Base-by-base conservation (phyloP, 2,888 invertebrate genomes). In the Neoascia interrupta region DNA sequence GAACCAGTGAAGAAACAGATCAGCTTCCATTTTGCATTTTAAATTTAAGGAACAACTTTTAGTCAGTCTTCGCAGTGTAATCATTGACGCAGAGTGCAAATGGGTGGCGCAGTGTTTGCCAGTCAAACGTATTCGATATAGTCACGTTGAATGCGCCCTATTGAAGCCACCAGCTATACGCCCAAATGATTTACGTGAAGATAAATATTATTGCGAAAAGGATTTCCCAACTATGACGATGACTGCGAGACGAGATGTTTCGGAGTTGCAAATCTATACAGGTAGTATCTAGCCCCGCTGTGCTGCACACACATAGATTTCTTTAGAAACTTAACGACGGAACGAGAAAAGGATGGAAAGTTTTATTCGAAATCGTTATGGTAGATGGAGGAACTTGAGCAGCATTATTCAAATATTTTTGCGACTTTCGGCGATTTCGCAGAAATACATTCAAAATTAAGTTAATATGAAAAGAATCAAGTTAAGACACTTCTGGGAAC, bases 131-230 rank as follows among this genome's bases (percentile, higher is more conserved):
- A n/a, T n/a, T n/a, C n/a, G n/a, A n/a, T n/a, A n/a, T n/a, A 54
- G 26, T 70, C 39, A 31, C 23, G 47, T 47, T 13, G 53, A 45
- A 45, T 21, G 19, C 11, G 36, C n/a, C n/a, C n/a, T n/a, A n/a
- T n/a, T n/a, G n/a, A n/a, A n/a, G n/a, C n/a, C n/a, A n/a, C n/a
- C 41, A 34, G 31, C 23, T 23, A 8, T 5, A 64, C 39, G 54
- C 43, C 39, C 15, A 36, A 56, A 54, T 70, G 43, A 53, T 54
- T 61, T 53, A 31, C 53, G 31, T 47, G 51, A 19, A 68, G 41
- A 60, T 69, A 60, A 70, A 61, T 70, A 61, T 70, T 70, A 63
- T 61, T 53, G 45, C 11, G 23, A 21, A 39, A 45, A 13, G 26
- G 61, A 70, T 70, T 70, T 61, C 28, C 37, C 3, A 15, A 43